Evolutionary conservation across 1,140 invertebrate species (phyloP).

Genomic region (Lutraria rhynchaena): DNA sequence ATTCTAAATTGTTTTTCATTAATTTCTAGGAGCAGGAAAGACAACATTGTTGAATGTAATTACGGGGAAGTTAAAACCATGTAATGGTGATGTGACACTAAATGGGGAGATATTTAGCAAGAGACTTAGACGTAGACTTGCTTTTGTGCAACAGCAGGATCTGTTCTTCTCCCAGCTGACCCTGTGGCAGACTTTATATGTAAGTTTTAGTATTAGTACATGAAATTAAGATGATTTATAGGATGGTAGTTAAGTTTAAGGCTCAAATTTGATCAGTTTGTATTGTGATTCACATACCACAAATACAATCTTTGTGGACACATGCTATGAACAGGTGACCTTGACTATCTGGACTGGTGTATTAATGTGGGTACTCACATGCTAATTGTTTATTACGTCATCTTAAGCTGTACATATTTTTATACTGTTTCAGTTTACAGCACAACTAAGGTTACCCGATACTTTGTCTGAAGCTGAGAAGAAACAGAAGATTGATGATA

Average conservation of each 20-base stretch:
- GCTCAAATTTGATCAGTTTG: too few relatives aligned
- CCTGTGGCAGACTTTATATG: slow-evolving; percentile 39
- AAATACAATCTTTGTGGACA: too few relatives aligned
- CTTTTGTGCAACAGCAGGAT: slow-evolving; percentile 44
- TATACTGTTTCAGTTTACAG: slow-evolving; percentile 86
- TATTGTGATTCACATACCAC: too few relatives aligned
- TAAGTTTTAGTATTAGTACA: slow-evolving; percentile 17
- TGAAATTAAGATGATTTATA: too few relatives aligned
- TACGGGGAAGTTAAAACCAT: not conserved
- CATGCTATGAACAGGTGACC: too few relatives aligned
- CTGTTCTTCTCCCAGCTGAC: slow-evolving; percentile 42
- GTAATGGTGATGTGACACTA: slow-evolving; percentile 9
- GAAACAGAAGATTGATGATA: slow-evolving; percentile 90
- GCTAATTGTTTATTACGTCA: too few relatives aligned
- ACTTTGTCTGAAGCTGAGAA: slow-evolving; percentile 89
- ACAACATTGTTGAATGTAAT: slow-evolving; percentile 45
- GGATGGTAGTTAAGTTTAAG: too few relatives aligned
- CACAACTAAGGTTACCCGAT: slow-evolving; percentile 89
- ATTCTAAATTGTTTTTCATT: too few relatives aligned
- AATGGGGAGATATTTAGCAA: slow-evolving; percentile 6
- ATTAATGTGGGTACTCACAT: too few relatives aligned
- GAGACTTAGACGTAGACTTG: slow-evolving; percentile 12
- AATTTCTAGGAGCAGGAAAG: slow-evolving; percentile 43
- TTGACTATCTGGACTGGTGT: too few relatives aligned
- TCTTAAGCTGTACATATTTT: too few relatives aligned